phyloP scores from a whole-genome alignment of 2,113 vertebrate species.

The Callocephalon fimbriatum region DNA sequence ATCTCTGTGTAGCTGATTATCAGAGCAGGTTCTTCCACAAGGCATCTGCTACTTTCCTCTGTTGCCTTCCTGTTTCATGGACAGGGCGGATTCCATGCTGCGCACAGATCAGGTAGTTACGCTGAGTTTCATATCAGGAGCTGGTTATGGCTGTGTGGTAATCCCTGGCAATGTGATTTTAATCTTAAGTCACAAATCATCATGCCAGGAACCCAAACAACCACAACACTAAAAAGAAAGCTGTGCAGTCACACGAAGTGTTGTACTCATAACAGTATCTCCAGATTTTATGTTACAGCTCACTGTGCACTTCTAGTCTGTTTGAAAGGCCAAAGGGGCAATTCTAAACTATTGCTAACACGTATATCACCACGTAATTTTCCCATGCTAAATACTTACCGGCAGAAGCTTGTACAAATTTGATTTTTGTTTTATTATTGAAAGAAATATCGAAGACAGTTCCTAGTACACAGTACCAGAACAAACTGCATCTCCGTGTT shows the following conservation, averaged over 20 bases:
- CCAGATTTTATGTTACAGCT: not conserved
- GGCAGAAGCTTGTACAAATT: not conserved
- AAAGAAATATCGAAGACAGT: not conserved
- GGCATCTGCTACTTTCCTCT: slow-evolving; percentile 22
- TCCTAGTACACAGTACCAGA: not conserved
- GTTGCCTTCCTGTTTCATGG: not conserved
- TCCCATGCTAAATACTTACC: slow-evolving; percentile 19
- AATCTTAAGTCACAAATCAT: slow-evolving; percentile 99
- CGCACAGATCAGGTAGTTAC: not conserved
- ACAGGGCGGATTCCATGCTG: slow-evolving; percentile 7
- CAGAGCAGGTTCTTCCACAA: slow-evolving; percentile 36
- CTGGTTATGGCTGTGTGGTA: slow-evolving; percentile 94
- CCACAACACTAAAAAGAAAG: slow-evolving; percentile 78
- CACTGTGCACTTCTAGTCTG: not conserved
- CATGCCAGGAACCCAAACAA: slow-evolving; percentile 99
- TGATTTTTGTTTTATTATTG: not conserved
- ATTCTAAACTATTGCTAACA: not conserved
- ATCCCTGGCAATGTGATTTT: slow-evolving; percentile 99
- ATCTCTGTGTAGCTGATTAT: slow-evolving; percentile 50
- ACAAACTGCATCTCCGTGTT: not conserved
- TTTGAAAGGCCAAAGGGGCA: not conserved
- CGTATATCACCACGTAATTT: not conserved
- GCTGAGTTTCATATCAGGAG: slow-evolving; percentile 82
- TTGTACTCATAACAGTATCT: not conserved
- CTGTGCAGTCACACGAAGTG: not conserved